Evolutionary conservation across 2,797 vertebrate species (phyloP).

Genomic region (Crenichthys baileyi): DNA sequence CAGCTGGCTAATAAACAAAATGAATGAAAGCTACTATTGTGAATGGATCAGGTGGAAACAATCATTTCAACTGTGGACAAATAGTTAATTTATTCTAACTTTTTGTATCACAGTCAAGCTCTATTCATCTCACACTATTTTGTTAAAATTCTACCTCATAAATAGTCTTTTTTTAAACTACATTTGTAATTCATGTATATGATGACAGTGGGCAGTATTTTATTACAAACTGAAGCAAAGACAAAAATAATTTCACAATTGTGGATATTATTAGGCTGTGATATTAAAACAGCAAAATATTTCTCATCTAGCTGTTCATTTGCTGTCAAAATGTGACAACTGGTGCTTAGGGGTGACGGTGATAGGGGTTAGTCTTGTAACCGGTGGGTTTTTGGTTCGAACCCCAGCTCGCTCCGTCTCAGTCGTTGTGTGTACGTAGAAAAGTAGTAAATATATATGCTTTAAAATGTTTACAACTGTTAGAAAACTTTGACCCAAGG

Average conservation of each 20-base stretch:
- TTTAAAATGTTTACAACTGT: too few species aligned
- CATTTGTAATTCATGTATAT: too few species aligned
- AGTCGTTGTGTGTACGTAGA: too few species aligned
- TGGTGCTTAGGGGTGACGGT: background rate
- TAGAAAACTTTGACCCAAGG: too few species aligned
- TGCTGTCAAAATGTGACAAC: background rate
- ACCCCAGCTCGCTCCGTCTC: too few species aligned
- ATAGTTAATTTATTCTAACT: constrained; percentile 40
- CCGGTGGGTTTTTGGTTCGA: too few species aligned
- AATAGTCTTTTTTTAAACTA: too few species aligned
- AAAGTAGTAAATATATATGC: too few species aligned
- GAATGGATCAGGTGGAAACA: constrained; percentile 39
- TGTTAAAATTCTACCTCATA: too few species aligned
- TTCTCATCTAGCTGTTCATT: background rate
- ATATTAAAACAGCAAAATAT: background rate
- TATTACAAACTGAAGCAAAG: background rate
- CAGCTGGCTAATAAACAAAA: constrained; percentile 38
- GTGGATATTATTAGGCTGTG: background rate
- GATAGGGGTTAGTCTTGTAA: too few species aligned
- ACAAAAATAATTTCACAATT: background rate
- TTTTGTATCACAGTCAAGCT: background rate
- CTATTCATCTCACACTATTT: background rate
- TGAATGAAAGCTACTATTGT: constrained; percentile 27
- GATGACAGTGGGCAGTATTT: too few species aligned
- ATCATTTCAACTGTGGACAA: constrained; percentile 41